A percentile compares a stretch with the other conserved stretches of the same genome.
phyloP scores from a whole-genome alignment of 2,888 invertebrate species.

The Chloroclystis v-ata region DNA sequence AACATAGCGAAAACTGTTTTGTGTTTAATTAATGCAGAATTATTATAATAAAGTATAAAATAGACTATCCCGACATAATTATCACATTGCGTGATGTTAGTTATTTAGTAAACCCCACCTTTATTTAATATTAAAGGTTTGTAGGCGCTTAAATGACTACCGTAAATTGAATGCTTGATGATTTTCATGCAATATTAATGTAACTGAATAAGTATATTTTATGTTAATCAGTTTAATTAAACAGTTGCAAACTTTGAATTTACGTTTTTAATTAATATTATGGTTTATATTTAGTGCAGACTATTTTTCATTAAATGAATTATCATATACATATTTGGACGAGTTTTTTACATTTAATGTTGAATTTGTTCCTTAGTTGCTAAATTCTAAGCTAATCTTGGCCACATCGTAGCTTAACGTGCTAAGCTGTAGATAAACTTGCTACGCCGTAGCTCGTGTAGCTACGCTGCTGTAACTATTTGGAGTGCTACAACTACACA shows the following conservation, averaged over 20 bases:
- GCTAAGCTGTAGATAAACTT: background rate
- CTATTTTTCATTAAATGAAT: no score
- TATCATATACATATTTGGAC: no score
- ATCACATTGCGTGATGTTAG: slow-evolving; percentile 26
- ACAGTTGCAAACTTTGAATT: no score
- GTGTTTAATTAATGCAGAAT: slow-evolving; percentile 2
- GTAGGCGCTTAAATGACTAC: slow-evolving; percentile 27
- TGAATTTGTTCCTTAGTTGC: no score
- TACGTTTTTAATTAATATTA: no score
- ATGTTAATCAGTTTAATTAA: no score
- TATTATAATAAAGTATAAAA: slow-evolving; percentile 19
- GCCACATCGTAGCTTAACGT: background rate
- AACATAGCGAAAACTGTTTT: slow-evolving; percentile 4
- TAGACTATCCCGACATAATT: slow-evolving; percentile 28
- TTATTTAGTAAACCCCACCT: slow-evolving; percentile 24
- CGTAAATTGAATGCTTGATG: slow-evolving; percentile 22
- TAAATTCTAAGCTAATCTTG: background rate
- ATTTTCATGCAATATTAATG: slow-evolving; percentile 3
- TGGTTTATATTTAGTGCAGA: no score
- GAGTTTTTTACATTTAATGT: no score
- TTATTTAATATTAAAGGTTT: slow-evolving; percentile 29
- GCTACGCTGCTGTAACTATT: background rate
- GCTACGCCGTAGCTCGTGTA: background rate
- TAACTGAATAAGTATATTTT: no score
- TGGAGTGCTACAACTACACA: no score